Base-by-base conservation (phyloP, 2,888 invertebrate species). In the Meghimatium bilineatum region DNA sequence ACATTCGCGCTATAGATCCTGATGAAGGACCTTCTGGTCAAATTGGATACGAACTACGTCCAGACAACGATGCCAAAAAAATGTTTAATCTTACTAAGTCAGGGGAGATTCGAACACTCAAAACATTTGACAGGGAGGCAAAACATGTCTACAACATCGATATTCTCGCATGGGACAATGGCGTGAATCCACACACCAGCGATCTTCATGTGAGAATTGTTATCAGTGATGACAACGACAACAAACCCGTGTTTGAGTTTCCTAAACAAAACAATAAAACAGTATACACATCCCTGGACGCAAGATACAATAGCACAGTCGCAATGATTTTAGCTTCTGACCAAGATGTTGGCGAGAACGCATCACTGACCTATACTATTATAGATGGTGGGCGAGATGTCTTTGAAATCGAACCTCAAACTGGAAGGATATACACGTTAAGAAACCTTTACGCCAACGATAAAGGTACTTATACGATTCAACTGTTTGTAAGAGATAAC, bases 141-240 rank as follows among this genome's bases (percentile, higher is more conserved):
- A 82, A 89, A 2, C 82, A 82, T 26, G 80, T 86, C 0, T 91
- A 90, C 84, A 86, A 87, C 69, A 89, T 92, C 79, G 87, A 85
- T 1, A 88, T 92, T 10, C 85, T 90, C 20, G 92, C 91, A 26
- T 88, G 86, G 26, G 92, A 92, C 86, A 87, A 88, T n/a, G 92
- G 92, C 0, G 90, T 89, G 0, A 90, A 90, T 1, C 80, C 88
- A 12, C 72, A 75, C 26, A 81, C 83, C n/a, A 85, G 86, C 44
- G 83, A 87, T 3, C 87, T 87, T 17, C 82, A 87, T 44, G 88
- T 90, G 2, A 84, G 86, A 12, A 88, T 91, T 14, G 66, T 84
- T 32, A 84, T 93, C 5, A 85, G 85, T 1, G 93, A 93, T 84
- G 88, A 88, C 38, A 93, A 93, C 86, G 93, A 93, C 86, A 89